phyloP scores from a whole-genome alignment of 2,888 invertebrate genomes.

The Troides helena region DNA sequence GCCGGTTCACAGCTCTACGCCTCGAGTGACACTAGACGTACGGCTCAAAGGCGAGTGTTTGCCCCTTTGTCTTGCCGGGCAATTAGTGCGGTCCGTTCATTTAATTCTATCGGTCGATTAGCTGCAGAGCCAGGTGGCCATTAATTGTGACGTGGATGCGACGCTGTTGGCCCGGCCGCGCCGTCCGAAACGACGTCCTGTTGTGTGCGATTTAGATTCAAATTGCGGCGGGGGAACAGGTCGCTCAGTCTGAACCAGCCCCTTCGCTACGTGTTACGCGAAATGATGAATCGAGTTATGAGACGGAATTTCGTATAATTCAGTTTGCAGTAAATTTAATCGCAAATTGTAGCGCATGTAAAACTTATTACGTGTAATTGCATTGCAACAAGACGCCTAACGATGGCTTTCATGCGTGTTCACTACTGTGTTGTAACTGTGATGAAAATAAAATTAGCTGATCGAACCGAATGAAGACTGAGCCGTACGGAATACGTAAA shows the following conservation, averaged over 20 bases:
- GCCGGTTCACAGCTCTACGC: slow-evolving; percentile 59
- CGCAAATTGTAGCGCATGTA: slow-evolving; percentile 3
- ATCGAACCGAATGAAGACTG: too few relatives aligned
- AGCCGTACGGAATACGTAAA: too few relatives aligned
- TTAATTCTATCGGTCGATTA: slow-evolving; percentile 80
- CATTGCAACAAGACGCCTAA: too few relatives aligned
- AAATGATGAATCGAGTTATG: slow-evolving; percentile 26
- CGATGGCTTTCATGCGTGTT: too few relatives aligned
- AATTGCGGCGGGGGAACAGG: slow-evolving; percentile 40
- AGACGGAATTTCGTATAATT: slow-evolving; percentile 24
- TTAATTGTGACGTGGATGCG: slow-evolving; percentile 75
- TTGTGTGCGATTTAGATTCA: slow-evolving; percentile 30
- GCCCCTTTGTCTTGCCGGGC: slow-evolving; percentile 78
- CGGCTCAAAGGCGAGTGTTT: slow-evolving; percentile 76
- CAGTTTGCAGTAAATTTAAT: slow-evolving; percentile 8
- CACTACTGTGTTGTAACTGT: too few relatives aligned
- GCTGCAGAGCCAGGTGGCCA: slow-evolving; percentile 69
- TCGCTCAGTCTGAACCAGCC: slow-evolving; percentile 12
- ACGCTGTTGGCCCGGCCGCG: slow-evolving; percentile 47
- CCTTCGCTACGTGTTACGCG: slow-evolving; percentile 26
- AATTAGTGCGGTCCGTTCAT: slow-evolving; percentile 79
- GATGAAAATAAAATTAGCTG: too few relatives aligned
- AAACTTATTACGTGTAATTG: too few relatives aligned
- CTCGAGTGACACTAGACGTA: slow-evolving; percentile 75
- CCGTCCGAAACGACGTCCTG: slow-evolving; percentile 36